Evolutionary conservation across 2,113 vertebrate genomes (phyloP).

Genomic region (Lamprotornis superbus): DNA sequence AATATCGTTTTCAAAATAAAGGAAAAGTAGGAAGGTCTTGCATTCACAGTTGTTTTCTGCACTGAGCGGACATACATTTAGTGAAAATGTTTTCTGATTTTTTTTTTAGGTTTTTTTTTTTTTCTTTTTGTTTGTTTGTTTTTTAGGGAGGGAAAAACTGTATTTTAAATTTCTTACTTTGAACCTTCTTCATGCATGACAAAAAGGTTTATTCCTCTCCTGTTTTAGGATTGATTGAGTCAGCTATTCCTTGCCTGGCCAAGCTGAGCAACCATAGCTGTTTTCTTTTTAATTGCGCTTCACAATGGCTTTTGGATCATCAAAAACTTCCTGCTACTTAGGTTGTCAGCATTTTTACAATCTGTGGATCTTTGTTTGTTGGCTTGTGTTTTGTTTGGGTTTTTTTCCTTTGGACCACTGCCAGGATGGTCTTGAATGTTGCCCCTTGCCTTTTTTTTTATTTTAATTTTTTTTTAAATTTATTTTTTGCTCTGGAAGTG

Average conservation of each 20-base stretch:
- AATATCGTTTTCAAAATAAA: not conserved
- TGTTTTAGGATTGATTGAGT: not conserved
- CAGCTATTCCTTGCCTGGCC: conserved; percentile 9
- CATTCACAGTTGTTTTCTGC: not conserved
- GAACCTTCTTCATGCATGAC: not conserved
- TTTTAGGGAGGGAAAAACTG: not conserved
- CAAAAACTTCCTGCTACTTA: conserved; percentile 17
- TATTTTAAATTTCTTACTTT: conserved; percentile 7
- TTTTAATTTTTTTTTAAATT: not conserved
- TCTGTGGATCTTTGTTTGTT: not conserved
- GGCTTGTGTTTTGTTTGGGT: not conserved
- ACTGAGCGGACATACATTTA: not conserved
- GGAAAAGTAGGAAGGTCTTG: not conserved
- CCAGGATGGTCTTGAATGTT: not conserved
- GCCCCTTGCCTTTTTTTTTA: not conserved
- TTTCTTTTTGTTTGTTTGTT: no score
- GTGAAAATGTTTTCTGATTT: not conserved
- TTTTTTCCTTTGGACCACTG: not conserved
- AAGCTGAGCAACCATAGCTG: not conserved
- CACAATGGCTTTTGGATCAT: not conserved
- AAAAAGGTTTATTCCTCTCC: not conserved
- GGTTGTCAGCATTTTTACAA: conserved; percentile 35
- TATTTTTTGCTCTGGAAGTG: not conserved
- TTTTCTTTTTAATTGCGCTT: conserved; percentile 19
- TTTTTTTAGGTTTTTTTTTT: not conserved